Base-by-base conservation (phyloP, 1,140 invertebrate genomes). In the Lepidostoma basale region DNA sequence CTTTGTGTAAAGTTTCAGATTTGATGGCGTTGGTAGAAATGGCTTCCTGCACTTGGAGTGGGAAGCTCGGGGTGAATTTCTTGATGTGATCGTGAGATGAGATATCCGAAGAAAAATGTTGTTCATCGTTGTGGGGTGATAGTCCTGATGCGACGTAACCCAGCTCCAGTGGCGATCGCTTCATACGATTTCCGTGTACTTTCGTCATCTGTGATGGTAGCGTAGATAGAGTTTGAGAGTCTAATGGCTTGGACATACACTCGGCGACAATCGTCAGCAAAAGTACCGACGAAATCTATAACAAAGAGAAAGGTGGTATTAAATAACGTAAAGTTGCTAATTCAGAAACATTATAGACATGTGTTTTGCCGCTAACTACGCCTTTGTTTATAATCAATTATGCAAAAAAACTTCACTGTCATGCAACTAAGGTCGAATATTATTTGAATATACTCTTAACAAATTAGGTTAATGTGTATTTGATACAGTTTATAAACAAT, bases 21-120 rank as follows among this genome's bases (percentile, higher is more conserved):
- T 68, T 68, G 9, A 68, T 63, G 8, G 59, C 58, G 6, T 16
- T 30, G 16, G 59, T n/a, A 14, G 67, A 68, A 28, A 62, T 62
- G 10, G 67, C 28, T 22, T 47, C 5, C 9, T 42, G 36, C 8
- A 59, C 54, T 22, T 25, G 45, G 8, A 25, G 23, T 39, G 28
- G 20, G 36, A 36, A 45, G 25, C 39, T 47, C 4, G 62, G 49
- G 6, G 30, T 18, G 6, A 33, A 20, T 6, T 54, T 23, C 5
- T 16, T 54, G 3, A 54, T 6, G 4, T n/a, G 25, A 4, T 26
- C 49, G 26, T 54, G 49, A 14, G n/a, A 9, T 1, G 45, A 18
- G n/a, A 12, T 12, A 12, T 49, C 45, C 25, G 45, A 23, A 12
- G 45, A 22, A n/a, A 49, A 49, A 6, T 54, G 25, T 10, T 10